Evolutionary conservation across 2,888 invertebrate genomes (phyloP), one percentile per base, ranked within the genome.

Genomic region (Drosophila gaucha): DNA sequence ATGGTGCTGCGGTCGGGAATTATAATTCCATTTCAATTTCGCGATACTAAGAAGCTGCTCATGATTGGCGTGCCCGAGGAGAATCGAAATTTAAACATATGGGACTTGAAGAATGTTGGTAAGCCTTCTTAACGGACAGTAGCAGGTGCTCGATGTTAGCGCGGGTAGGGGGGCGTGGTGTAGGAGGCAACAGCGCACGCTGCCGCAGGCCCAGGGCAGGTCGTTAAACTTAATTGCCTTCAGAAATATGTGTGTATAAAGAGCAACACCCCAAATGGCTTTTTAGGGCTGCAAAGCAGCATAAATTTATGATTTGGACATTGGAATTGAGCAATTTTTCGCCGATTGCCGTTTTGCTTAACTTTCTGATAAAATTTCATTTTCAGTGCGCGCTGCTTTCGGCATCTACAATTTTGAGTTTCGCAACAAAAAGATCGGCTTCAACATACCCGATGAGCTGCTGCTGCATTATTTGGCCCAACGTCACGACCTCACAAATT

Each of bases 21-120:
- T 56, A 90, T 90, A 66, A 85, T 90, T 68, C 91, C 90, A 63
- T 91, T 90, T 90, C 90, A 89, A 80, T 90, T 87, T 78, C 88
- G 90, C 59, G 89, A 89, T 73, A 85, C 78, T 16, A 91, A 90
- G 58, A 90, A 90, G 65, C 74, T 90, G 49, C 74, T 90, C 22
- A 89, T 87, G 86, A 86, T 91, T 66, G 87, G 88, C 43, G 87
- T 88, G 20, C 80, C 88, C 51, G 86, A 89, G 63, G 86, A 89
- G 46, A 82, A 87, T 69, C 72, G 88, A n/a, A 84, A 88, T 68
- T 69, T 89, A 14, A 90, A 87, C 67, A 88, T 90, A 73, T 88
- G 84, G 85, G 91, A 91, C 76, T 78, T 91, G 18, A 89, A 88
- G 85, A 89, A 89, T 86, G 89, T 90, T 80, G 90, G 90, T 90